A percentile compares a stretch with the other conserved stretches of the same genome.
Evolutionary conservation across 2,113 vertebrate genomes (phyloP).

Genomic region (Cyrtonyx montezumae): DNA sequence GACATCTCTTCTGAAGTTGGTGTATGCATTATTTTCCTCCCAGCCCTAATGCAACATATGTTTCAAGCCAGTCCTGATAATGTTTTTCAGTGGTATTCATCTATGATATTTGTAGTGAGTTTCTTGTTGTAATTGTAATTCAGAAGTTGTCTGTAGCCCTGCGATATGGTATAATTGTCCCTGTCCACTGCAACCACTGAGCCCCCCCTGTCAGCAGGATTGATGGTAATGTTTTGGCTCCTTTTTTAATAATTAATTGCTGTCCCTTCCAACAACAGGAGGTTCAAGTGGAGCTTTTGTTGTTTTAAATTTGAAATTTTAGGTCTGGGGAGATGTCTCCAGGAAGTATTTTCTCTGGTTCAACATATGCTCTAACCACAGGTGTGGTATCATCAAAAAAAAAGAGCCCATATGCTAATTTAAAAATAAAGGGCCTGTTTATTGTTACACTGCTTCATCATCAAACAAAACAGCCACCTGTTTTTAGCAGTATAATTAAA

Average conservation of each 20-base stretch:
- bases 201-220: slow-evolving; percentile 60
- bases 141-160: slow-evolving; percentile 60
- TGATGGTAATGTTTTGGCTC: slow-evolving; percentile 62
- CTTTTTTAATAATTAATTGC: slow-evolving; percentile 71
- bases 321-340: slow-evolving; percentile 51
- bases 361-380: slow-evolving; percentile 55
- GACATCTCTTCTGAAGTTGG: slow-evolving; percentile 2
- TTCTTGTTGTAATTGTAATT: slow-evolving; percentile 60
- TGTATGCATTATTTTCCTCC: neutral
- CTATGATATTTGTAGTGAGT: slow-evolving; percentile 42
- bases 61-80: slow-evolving; percentile 54
- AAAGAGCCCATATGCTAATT: slow-evolving; percentile 59
- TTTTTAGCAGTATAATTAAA: slow-evolving; percentile 60
- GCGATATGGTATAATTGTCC: slow-evolving; percentile 65
- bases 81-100: slow-evolving; percentile 42
- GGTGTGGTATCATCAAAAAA: slow-evolving; percentile 72
- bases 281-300: slow-evolving; percentile 56
- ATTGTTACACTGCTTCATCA: slow-evolving; percentile 61
- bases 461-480: slow-evolving; percentile 75
- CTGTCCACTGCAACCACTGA: slow-evolving; percentile 51
- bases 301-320: slow-evolving; percentile 59
- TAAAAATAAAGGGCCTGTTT: slow-evolving; percentile 67
- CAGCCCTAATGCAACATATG: neutral
- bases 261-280: slow-evolving; percentile 51
- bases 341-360: slow-evolving; percentile 41